These are phyloP conservation scores for Tolypeutes matacus DNA, from an alignment of 2,797 vertebrate species.

Conservation along the genomic window DNA sequence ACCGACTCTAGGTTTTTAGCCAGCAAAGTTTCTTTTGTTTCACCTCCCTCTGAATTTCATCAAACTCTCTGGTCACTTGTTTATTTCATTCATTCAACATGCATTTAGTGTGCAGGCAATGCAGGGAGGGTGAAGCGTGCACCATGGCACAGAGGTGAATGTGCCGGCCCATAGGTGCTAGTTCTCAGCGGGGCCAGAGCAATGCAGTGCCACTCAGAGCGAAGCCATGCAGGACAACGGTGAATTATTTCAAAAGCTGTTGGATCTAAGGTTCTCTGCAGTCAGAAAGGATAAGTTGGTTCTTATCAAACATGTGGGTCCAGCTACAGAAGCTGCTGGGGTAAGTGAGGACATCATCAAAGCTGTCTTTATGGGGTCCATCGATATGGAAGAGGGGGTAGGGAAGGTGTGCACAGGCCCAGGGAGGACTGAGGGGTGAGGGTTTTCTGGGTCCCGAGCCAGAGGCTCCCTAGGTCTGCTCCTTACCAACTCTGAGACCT, in stretches of 20 bases:
- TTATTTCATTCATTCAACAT: slow-evolving; percentile 1
- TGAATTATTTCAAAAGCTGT: slow-evolving; percentile 46
- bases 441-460: neutral
- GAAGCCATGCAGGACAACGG: slow-evolving; percentile 29
- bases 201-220: neutral
- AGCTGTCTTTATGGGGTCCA: neutral
- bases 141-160: neutral
- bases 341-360: neutral
- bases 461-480: neutral
- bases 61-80: neutral
- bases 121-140: slow-evolving; percentile 20
- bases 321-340: neutral
- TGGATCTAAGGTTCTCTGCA: neutral
- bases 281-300: slow-evolving; percentile 21
- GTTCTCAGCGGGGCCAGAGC: neutral
- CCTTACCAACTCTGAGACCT: neutral
- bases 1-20: neutral
- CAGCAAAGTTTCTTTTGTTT: neutral
- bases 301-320: neutral
- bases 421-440: neutral
- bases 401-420: neutral
- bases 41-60: neutral
- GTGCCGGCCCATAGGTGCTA: neutral
- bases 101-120: neutral
- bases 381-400: neutral